Base-by-base conservation (phyloP, 2,888 invertebrate genomes). In the Rhagonycha lutea region DNA sequence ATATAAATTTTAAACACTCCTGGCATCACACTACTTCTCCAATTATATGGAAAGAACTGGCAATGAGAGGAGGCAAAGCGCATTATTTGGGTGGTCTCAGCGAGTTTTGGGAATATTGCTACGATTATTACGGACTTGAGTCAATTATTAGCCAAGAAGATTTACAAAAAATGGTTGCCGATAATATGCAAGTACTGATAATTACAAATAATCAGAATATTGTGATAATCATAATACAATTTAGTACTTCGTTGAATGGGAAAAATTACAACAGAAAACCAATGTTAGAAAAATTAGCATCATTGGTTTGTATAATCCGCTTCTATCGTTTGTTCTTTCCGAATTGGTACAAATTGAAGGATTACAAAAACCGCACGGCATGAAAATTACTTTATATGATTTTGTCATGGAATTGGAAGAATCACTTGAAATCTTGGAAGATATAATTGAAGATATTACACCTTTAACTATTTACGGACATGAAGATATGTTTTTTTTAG, bases 21-120 rank as follows among this genome's bases (percentile, higher is more conserved):
- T 92, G 92, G 92, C 88, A 89, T 81, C 90, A 92, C 75, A 81
- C 79, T 2, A 85, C 84, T 65, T 91, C 91, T 11, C 92, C 92
- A 7, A 81, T 92, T 69, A 86, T 92, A 80, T 92, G 92, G 92
- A 91, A 91, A 84, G 91, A 92, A 85, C 83, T 91, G 73, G 85
- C 89, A 70, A 86, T 89, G 83, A 88, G 88, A 81, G 91, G 91
- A 18, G 90, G 90, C 63, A 90, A 89, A 80, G 87, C 90, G 0
- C 87, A 87, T 81, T 90, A 91, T 67, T 89, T 92, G n/a, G 92
- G 92, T 8, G 90, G 90, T 68, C 87, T 89, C 4, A 85, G 89
- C 61, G 90, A 92, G 73, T 92, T 92, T 87, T 89, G 91, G 86
- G 91, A 92, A 83, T 91, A 92, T 80, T 89, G 91, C 80, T 88